Base-by-base conservation (phyloP, 2,888 invertebrate species). In the Stenodera caucasica region DNA sequence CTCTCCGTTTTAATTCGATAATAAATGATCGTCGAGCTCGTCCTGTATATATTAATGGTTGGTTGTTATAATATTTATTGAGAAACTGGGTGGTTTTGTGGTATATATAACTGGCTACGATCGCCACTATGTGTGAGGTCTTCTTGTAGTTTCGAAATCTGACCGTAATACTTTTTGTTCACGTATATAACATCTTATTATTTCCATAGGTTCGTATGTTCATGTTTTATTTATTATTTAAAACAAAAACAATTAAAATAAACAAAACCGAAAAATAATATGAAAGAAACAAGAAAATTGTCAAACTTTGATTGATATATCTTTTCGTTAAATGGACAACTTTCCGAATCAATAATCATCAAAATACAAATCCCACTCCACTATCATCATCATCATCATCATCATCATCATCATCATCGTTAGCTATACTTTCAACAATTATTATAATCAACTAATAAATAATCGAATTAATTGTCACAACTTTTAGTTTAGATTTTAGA, bases 221-320 rank as follows among this genome's bases (percentile, higher is more conserved):
- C 37, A 40, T 40, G 18, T 40, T 40, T 40, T 40, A 40, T 40
- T 40, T 40, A 40, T 40, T 40, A 40, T 40, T 40, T 15, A 40
- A 40, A 40, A 18, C 18, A 40, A 40, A 40, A 18, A 18, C 8
- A 40, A 15, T 9, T 9, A 2, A 1, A 18, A 40, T n/a, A 35
- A 12, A 1, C n/a, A 2, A 18, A 15, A 8, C 14, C n/a, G 3
- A 4, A 29, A 29, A 7, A 29, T 6, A 29, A 29, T 29, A 29
- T 8, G 9, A 15, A 32, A 32, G 11, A 37, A 37, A 37, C 32
- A n/a, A 33, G 2, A 5, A 15, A 15, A 40, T 40, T 40, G 37
- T 40, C 37, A 40, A 40, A 40, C 37, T 18, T 40, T 40, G 37
- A 40, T 18, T 40, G 37, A 40, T 40, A 18, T 40, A 18, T 40